phyloP scores from a whole-genome alignment of 92 coral and sea anemone genomes.

The Umimayanthus kanabou region DNA sequence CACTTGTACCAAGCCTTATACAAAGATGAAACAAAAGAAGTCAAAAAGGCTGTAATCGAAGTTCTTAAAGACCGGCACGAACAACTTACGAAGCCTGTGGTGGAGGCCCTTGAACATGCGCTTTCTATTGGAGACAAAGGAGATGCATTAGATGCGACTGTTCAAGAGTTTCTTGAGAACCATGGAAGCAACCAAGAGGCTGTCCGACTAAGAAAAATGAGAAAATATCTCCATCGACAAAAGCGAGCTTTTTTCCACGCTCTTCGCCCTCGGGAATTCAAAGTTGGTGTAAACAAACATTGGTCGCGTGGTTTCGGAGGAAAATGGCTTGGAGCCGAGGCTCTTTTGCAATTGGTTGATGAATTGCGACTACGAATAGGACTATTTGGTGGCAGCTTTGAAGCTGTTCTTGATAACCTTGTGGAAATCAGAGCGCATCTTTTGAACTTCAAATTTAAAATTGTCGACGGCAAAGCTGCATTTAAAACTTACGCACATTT shows the following conservation, averaged over 20 bases:
- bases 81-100: conserved; percentile 59
- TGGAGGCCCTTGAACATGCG: conserved; percentile 79
- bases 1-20: conserved; percentile 37
- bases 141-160: conserved; percentile 69
- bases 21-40: conserved; percentile 76
- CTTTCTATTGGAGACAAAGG: conserved; percentile 75
- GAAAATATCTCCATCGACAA: conserved; percentile 66
- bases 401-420: conserved; percentile 71
- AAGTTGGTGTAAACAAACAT: conserved; percentile 67
- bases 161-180: conserved; percentile 80
- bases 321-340: conserved; percentile 77
- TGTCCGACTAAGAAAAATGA: conserved; percentile 60
- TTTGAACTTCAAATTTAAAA: conserved; percentile 73
- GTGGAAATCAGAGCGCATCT: conserved; percentile 76
- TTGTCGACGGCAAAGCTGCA: conserved; percentile 82
- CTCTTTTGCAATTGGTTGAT: conserved; percentile 68
- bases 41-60: conserved; percentile 85
- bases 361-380: conserved; percentile 80
- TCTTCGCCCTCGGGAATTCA: conserved; percentile 79
- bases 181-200: conserved; percentile 81
- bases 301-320: conserved; percentile 85
- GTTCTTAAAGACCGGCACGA: conserved; percentile 84
- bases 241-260: conserved; percentile 86
- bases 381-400: conserved; percentile 88
- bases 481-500: conserved; percentile 87